Conservation (phyloP, 2,797 vertebrate species). For the Coracias cyanogaster region DNA sequence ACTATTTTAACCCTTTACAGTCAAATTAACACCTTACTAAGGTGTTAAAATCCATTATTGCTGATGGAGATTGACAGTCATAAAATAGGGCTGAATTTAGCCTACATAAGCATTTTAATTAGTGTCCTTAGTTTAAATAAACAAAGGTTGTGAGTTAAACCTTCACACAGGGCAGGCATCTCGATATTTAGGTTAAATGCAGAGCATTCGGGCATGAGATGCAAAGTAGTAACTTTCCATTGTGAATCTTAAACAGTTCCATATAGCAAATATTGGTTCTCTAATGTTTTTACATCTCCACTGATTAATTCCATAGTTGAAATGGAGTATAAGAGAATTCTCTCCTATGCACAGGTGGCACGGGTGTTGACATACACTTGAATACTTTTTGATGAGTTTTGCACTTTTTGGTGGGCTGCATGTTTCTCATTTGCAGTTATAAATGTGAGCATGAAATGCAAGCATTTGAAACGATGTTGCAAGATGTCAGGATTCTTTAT, state of each 20-base stretch:
- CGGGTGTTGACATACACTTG: not conserved
- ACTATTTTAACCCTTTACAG: not conserved
- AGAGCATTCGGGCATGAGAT: not conserved
- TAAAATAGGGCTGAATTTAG: not conserved
- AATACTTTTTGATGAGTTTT: slow-evolving; percentile 52
- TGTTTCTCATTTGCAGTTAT: slow-evolving; percentile 53
- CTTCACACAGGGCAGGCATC: not conserved
- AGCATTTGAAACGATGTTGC: slow-evolving; percentile 22
- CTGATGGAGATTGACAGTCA: not conserved
- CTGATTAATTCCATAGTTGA: slow-evolving; percentile 43
- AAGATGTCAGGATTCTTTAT: not conserved
- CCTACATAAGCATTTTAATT: not conserved
- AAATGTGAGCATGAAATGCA: slow-evolving; percentile 25
- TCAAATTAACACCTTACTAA: not conserved
- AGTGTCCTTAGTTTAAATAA: not conserved
- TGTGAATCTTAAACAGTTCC: slow-evolving; percentile 20
- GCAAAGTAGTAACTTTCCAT: not conserved
- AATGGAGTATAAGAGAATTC: not conserved
- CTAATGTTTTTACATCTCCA: slow-evolving; percentile 23
- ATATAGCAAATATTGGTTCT: slow-evolving; percentile 4
- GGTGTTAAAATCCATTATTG: not conserved
- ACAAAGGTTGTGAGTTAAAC: not conserved
- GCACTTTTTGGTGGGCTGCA: slow-evolving; percentile 50
- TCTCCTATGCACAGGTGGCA: not conserved
- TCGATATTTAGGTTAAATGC: not conserved